Percentiles rank a stretch among this genome's conserved stretches.
These are phyloP conservation scores for Diaperis boleti DNA, from an alignment of 2,888 invertebrate genomes.

Conservation along the genomic window DNA sequence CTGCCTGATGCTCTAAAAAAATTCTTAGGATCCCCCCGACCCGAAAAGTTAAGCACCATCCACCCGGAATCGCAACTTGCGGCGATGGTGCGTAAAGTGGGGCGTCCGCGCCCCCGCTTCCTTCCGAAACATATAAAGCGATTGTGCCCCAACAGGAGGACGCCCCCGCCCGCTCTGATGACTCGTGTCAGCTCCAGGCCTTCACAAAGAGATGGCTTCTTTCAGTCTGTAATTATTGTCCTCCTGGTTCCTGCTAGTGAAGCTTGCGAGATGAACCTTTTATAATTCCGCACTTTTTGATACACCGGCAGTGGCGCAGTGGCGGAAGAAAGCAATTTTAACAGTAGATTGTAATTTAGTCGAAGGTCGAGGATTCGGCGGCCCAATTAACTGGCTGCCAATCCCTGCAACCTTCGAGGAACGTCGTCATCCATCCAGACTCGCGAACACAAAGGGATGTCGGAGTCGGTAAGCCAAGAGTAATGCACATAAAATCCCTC, in stretches of 20 bases:
- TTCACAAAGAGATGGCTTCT: conserved; percentile 64
- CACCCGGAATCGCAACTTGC: conserved; percentile 20
- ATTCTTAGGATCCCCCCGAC: neutral
- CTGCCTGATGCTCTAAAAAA: no score
- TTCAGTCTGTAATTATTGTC: conserved; percentile 63
- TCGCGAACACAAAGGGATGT: conserved; percentile 48
- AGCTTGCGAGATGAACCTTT: conserved; percentile 52
- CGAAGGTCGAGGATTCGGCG: no score
- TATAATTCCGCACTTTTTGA: conserved; percentile 48
- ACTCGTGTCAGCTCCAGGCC: conserved; percentile 61
- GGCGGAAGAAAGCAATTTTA: no score
- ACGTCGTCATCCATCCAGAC: conserved; percentile 14
- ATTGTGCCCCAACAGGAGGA: conserved; percentile 54
- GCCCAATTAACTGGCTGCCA: no score
- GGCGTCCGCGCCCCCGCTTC: conserved; percentile 54
- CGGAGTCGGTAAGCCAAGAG: conserved; percentile 66
- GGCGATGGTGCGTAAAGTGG: conserved; percentile 37
- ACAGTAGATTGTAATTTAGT: no score
- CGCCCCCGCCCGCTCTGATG: conserved; percentile 54
- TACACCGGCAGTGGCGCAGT: no score
- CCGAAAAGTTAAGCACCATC: neutral
- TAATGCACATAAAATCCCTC: conserved; percentile 67
- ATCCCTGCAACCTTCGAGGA: no score
- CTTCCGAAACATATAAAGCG: conserved; percentile 64
- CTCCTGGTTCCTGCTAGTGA: conserved; percentile 57